Conservation (phyloP, 2,113 vertebrate species). For the Larimichthys crocea region DNA sequence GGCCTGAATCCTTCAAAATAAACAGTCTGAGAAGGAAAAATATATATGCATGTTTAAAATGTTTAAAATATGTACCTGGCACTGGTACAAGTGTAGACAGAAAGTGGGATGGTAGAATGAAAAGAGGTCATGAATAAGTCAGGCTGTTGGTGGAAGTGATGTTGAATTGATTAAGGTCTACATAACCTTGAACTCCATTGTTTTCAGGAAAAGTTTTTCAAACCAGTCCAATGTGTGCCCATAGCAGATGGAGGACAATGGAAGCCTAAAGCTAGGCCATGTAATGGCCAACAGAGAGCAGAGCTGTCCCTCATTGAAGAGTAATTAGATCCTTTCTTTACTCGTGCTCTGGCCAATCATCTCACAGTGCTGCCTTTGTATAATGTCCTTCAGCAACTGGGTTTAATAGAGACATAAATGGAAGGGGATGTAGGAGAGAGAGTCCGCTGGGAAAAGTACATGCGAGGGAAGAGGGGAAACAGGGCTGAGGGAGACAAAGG, state of each 20-base stretch:
- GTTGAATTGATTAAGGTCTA: slow-evolving; percentile 8
- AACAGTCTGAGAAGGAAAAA: background rate
- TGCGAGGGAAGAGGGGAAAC: slow-evolving; percentile 16
- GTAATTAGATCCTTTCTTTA: slow-evolving; percentile 66
- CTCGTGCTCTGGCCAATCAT: slow-evolving; percentile 55
- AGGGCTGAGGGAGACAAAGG: slow-evolving; percentile 32
- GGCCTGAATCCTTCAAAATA: background rate
- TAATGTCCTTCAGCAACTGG: slow-evolving; percentile 55
- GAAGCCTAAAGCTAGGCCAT: slow-evolving; percentile 39
- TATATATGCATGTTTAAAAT: no score
- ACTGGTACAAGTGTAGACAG: slow-evolving; percentile 22
- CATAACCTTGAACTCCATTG: slow-evolving; percentile 24
- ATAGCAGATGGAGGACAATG: slow-evolving; percentile 42
- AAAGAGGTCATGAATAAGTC: slow-evolving; percentile 15
- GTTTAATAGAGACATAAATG: slow-evolving; percentile 61
- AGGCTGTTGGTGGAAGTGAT: background rate
- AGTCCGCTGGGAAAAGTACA: slow-evolving; percentile 13
- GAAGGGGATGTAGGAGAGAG: slow-evolving; percentile 27
- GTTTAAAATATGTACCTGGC: background rate
- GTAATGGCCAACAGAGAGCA: slow-evolving; percentile 46
- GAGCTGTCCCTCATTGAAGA: slow-evolving; percentile 46
- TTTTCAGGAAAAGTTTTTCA: slow-evolving; percentile 29
- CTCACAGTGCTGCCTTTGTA: slow-evolving; percentile 69
- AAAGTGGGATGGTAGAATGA: background rate
- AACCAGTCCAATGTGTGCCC: slow-evolving; percentile 33